Percentiles rank a stretch among this genome's conserved stretches.
phyloP scores from a whole-genome alignment of 1,140 invertebrate genomes.

The Penaeus chinensis region DNA sequence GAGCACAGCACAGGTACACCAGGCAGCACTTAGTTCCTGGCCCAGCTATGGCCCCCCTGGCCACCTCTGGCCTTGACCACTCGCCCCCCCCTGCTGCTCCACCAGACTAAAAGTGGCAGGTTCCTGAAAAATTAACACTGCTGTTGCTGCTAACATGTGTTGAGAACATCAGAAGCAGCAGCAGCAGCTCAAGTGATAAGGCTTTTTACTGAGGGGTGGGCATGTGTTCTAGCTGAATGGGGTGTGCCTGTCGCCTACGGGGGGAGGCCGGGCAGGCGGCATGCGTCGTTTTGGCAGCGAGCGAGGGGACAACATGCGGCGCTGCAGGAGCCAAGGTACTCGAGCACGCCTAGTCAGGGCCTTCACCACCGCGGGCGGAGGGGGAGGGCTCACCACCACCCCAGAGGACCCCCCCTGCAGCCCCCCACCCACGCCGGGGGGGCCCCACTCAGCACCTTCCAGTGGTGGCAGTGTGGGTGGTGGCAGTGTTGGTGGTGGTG shows the following conservation, averaged over 20 bases:
- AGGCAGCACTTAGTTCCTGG: constrained; percentile 24
- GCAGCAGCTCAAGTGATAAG: constrained; percentile 8
- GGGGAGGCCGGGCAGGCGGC: constrained; percentile 60
- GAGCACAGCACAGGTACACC: constrained; percentile 41
- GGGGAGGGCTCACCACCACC: constrained; percentile 66
- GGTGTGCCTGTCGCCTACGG: constrained; percentile 77
- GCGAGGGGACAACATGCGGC: constrained; percentile 72
- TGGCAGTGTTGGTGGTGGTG: constrained; percentile 60
- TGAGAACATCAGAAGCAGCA: constrained; percentile 9
- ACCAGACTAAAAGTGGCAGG: constrained; percentile 20
- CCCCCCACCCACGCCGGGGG: constrained; percentile 58
- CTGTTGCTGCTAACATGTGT: constrained; percentile 7
- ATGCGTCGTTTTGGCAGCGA: constrained; percentile 66
- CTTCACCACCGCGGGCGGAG: constrained; percentile 69
- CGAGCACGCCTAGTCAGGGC: constrained; percentile 67
- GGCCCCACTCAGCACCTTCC: constrained; percentile 64
- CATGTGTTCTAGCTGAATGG: constrained; percentile 79
- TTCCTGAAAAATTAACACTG: constrained; percentile 21
- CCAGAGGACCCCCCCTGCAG: constrained; percentile 52
- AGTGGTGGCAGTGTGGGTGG: constrained; percentile 58
- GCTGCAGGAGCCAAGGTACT: constrained; percentile 89
- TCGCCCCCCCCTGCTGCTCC: constrained; percentile 33
- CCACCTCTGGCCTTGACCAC: constrained; percentile 28
- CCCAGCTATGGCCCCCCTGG: constrained; percentile 24
- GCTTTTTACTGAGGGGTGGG: constrained; percentile 38